Evolutionary conservation across 2,113 vertebrate species (phyloP), one percentile per base, ranked within the genome.

Genomic region (Albula goreensis): DNA sequence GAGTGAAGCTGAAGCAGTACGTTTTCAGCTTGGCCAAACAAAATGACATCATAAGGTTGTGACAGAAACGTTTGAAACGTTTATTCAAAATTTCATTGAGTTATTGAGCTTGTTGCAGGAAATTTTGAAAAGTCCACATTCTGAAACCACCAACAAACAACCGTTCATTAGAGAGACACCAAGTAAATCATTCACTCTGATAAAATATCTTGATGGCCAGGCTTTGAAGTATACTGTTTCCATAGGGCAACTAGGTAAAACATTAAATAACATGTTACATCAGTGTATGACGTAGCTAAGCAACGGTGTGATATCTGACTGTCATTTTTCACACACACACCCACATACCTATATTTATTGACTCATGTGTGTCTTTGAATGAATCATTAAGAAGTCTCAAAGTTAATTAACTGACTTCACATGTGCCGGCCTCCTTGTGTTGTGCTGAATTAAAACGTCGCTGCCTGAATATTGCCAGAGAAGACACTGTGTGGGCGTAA

Each of bases 61-160:
- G 8, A 74, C 1, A 31, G 70, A n/a, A 74, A 74, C 1, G 22
- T 22, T 31, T 25, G 22, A 74, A 31, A 22, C 70, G 7, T 74
- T 74, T 13, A 7, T 53, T 82, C 57, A 4, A 2, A 2, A 80
- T 63, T 53, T 78, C 80, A 4, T 57, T 10, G 56, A 80, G 56
- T 19, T 81, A 78, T n/a, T 53, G 48, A 56, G 53, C 17, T 66
- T 84, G 4, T 13, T 78, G 70, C 66, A 79, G 51, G 51, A 70
- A 86, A 88, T 89, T 90, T 89, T 80, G 83, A 15, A 86, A 89
- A 88, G 87, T 63, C 87, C 51, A 56, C 52, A 49, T 50, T 88
- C 17, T 66, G 4, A 19, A 83, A 78, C 85, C 31, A n/a, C 31
- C 6, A 31, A 74, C 53, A 74, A n/a, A 13, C 19, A n/a, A n/a